Evolutionary conservation across 2,888 invertebrate species (phyloP), one percentile per base, ranked within the genome.

Genomic region (Limnephilus rhombicus): DNA sequence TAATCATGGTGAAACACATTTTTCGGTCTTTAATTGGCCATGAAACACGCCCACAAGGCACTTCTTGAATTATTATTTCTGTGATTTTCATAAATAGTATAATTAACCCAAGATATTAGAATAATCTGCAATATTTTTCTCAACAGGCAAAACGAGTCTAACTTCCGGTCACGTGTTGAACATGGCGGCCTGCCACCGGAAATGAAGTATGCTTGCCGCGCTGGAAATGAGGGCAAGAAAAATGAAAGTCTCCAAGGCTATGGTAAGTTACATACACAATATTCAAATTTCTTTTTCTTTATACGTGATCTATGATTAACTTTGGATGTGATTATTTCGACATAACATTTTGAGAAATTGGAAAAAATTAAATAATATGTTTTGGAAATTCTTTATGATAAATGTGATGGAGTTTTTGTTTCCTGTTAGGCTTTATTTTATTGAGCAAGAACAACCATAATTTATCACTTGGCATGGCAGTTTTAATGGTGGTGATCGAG

Each of bases 131-230:
- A 68, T 68, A 68, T 85, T 53, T 82, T 49, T 53, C 18, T 31
- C 12, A 90, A 90, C 83, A 90, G 90, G 41, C 82, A 31, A 91
- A 85, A 85, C 7, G 85, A 85, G 34, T 80, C 90, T 13, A 49
- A 41, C 85, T 85, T 92, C 92, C 92, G 92, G 92, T 92, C 92
- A 92, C 92, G 92, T 92, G 92, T 90, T 37, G 85, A 90, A 90
- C 81, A 90, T 90, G 92, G 92, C 90, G 86, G 90, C 85, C 86
- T 37, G 15, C 41, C n/a, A 90, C 85, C 86, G 92, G 92, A 92
- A 92, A 92, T 90, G 90, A 88, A 80, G 68, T 92, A 92, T 87
- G n/a, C 85, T 68, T 91, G 90, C 90, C 80, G 85, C 37, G 90
- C 41, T 9, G 86, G 90, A 86, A 85, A 68, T 13, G 85, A 11